Conservation (phyloP, 2,888 invertebrate genomes). For the Thereva nobilitata region DNA sequence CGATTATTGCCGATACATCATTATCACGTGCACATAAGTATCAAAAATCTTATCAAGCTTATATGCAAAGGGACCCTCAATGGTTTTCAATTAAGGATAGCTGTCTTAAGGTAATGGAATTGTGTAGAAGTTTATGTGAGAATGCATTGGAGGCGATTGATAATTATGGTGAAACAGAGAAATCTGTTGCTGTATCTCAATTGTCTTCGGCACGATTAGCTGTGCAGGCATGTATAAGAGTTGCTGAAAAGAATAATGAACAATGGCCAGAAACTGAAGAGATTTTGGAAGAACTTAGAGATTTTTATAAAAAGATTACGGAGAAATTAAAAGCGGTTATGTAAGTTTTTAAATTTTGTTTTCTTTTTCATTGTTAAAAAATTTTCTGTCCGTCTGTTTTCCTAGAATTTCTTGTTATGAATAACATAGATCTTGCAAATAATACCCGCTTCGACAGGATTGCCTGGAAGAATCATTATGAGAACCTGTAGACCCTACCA, state of each 20-base stretch:
- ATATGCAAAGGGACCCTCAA: conserved; percentile 64
- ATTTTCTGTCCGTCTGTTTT: neutral
- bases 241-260: conserved; percentile 58
- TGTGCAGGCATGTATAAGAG: conserved; percentile 62
- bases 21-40: conserved; percentile 71
- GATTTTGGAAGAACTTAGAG: conserved; percentile 54
- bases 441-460: too few relatives aligned
- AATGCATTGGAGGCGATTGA: conserved; percentile 62
- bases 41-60: conserved; percentile 75
- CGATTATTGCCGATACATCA: conserved; percentile 66
- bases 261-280: conserved; percentile 58
- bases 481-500: too few relatives aligned
- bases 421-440: neutral
- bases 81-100: conserved; percentile 65
- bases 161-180: conserved; percentile 59
- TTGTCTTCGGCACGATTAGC: conserved; percentile 65
- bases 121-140: conserved; percentile 65
- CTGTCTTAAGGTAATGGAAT: conserved; percentile 66
- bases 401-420: neutral
- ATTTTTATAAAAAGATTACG: conserved; percentile 43
- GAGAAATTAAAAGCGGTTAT: conserved; percentile 48
- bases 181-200: conserved; percentile 62
- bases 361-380: neutral
- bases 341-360: conserved; percentile 29
- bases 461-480: too few relatives aligned